These are phyloP conservation scores for Hyles vespertilio DNA, from an alignment of 1,140 invertebrate species.

Conservation along the genomic window DNA sequence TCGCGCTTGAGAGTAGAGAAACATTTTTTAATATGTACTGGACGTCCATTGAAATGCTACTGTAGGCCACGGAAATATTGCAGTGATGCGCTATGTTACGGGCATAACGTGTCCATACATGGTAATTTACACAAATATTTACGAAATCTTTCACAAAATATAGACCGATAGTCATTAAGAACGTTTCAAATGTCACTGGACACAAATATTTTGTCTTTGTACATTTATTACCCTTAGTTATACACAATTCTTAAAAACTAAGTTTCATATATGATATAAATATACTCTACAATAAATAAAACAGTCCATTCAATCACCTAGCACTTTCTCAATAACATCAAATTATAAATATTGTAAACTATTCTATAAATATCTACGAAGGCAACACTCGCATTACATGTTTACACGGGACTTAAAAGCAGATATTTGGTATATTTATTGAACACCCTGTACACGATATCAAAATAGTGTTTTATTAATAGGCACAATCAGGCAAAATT, in stretches of 20 bases:
- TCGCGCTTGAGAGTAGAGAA: too few species aligned
- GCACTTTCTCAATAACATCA: constrained; percentile 18
- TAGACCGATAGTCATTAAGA: constrained; percentile 1
- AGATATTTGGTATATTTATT: constrained; percentile 69
- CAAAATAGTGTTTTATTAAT: constrained; percentile 61
- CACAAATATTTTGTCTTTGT: constrained; percentile 26
- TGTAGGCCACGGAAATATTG: too few species aligned
- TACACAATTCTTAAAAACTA: not conserved
- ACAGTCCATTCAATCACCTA: constrained; percentile 41
- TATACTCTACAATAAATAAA: constrained; percentile 48
- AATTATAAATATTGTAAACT: constrained; percentile 15
- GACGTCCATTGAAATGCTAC: too few species aligned
- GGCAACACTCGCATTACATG: constrained; percentile 54
- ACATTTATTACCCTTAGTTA: constrained; percentile 28
- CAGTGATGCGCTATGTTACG: too few species aligned
- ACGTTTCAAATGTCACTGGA: constrained; percentile 12
- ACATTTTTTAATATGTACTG: too few species aligned
- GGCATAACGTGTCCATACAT: not conserved
- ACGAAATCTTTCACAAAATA: not conserved
- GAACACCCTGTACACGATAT: constrained; percentile 71
- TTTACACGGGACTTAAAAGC: constrained; percentile 56
- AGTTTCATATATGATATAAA: constrained; percentile 9
- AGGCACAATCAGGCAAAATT: constrained; percentile 57
- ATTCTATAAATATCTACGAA: constrained; percentile 46
- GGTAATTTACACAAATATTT: not conserved